Evolutionary conservation across 1,140 invertebrate species (phyloP).

Genomic region (Teleogryllus occipitalis): DNA sequence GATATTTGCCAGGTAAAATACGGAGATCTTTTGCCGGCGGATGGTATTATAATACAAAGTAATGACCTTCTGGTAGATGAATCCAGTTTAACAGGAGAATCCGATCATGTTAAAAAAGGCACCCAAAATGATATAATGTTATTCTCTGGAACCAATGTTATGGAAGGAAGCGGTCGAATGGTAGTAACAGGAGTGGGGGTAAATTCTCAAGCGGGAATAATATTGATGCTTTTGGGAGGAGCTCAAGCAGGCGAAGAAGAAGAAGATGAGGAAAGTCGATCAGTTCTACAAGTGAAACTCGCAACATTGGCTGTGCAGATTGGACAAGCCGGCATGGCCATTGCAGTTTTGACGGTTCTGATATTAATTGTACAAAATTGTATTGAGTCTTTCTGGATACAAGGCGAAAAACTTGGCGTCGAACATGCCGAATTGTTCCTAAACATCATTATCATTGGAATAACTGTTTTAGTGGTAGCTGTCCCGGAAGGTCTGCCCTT

Average conservation of each 20-base stretch:
- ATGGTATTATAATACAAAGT: slow-evolving; percentile 60
- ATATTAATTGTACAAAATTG: slow-evolving; percentile 95
- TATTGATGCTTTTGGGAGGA: slow-evolving; percentile 52
- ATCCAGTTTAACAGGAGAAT: slow-evolving; percentile 63
- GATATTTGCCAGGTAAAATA: slow-evolving; percentile 59
- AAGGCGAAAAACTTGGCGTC: slow-evolving; percentile 62
- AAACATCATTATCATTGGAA: slow-evolving; percentile 97
- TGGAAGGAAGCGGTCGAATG: slow-evolving; percentile 60
- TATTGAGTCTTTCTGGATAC: slow-evolving; percentile 78
- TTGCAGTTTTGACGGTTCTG: slow-evolving; percentile 50
- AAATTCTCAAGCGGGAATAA: slow-evolving; percentile 60
- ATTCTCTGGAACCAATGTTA: slow-evolving; percentile 57
- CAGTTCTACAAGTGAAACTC: slow-evolving; percentile 57
- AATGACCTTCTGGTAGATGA: slow-evolving; percentile 68
- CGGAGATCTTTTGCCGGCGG: slow-evolving; percentile 59
- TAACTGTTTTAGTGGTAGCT: slow-evolving; percentile 97
- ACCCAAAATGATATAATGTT: slow-evolving; percentile 51
- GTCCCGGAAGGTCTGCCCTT: slow-evolving; percentile 97
- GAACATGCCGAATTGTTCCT: slow-evolving; percentile 84
- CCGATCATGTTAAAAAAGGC: slow-evolving; percentile 63
- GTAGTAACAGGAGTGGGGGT: slow-evolving; percentile 55
- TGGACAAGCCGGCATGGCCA: slow-evolving; percentile 17
- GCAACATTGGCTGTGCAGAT: slow-evolving; percentile 43
- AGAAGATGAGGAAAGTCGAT: slow-evolving; percentile 45
- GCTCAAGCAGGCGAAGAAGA: slow-evolving; percentile 37